Conservation (phyloP, 2,888 invertebrate species). For the Eristalis arbustorum region DNA sequence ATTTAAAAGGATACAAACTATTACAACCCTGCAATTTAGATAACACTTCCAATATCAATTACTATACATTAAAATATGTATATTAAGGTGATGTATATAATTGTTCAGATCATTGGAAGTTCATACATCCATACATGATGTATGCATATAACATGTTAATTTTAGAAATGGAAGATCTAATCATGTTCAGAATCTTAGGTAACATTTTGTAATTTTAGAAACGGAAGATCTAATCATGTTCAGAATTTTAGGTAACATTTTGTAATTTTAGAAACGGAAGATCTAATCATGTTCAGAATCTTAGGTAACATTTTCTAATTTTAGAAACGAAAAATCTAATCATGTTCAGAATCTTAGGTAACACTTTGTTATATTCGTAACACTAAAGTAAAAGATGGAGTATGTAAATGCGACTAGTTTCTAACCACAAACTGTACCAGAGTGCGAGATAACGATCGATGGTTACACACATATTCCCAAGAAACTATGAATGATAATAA, state of each 20-base stretch:
- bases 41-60: neutral
- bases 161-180: neutral
- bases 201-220: no score
- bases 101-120: neutral
- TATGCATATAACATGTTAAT: neutral
- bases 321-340: neutral
- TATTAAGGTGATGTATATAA: conserved; percentile 6
- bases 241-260: neutral
- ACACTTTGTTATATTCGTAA: neutral
- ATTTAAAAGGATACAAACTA: conserved; percentile 40
- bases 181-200: neutral
- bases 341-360: neutral
- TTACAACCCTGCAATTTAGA: neutral
- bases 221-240: neutral
- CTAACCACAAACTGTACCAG: neutral
- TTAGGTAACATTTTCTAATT: neutral
- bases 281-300: neutral
- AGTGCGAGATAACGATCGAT: neutral
- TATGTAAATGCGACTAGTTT: neutral
- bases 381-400: neutral
- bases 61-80: neutral
- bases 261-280: neutral
- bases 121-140: neutral
- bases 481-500: conserved; percentile 1
- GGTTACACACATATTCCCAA: neutral